Conservation (phyloP, 2,113 vertebrate species). For the Egretta garzetta region DNA sequence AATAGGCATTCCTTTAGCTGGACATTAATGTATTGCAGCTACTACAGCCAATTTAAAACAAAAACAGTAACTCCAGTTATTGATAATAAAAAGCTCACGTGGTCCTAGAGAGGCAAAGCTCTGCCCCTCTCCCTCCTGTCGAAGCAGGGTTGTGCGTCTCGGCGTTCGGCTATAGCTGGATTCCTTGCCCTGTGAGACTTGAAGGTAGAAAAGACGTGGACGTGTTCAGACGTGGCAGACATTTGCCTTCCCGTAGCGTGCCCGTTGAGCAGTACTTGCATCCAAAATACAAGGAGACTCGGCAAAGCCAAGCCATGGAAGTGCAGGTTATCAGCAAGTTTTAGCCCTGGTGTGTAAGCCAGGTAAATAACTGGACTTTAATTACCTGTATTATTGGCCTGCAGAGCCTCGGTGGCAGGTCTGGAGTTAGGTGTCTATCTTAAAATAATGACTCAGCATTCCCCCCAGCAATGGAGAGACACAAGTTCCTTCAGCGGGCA, state of each 20-base stretch:
- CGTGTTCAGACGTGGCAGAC: fast-evolving
- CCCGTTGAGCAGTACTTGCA: background rate
- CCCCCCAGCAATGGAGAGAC: no score
- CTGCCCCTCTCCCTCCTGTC: background rate
- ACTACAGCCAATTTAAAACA: background rate
- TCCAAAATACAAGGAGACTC: no score
- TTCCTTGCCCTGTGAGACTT: background rate
- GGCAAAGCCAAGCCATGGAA: background rate
- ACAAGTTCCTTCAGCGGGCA: background rate
- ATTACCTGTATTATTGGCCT: background rate
- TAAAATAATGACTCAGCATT: background rate
- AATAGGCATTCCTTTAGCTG: slow-evolving; percentile 44
- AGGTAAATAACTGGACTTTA: background rate
- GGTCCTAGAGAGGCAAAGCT: background rate
- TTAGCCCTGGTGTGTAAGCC: fast-evolving
- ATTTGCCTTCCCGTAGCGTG: fast-evolving
- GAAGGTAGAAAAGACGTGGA: background rate
- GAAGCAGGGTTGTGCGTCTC: background rate
- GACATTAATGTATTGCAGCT: slow-evolving; percentile 12
- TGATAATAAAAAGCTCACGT: background rate
- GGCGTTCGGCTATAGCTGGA: no score
- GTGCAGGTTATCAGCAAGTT: no score
- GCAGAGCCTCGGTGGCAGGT: background rate
- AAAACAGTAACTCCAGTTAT: background rate
- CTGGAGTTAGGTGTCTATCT: background rate